Evolutionary conservation across 2,113 vertebrate genomes (phyloP).

Genomic region (Genyomyrus donnyi): DNA sequence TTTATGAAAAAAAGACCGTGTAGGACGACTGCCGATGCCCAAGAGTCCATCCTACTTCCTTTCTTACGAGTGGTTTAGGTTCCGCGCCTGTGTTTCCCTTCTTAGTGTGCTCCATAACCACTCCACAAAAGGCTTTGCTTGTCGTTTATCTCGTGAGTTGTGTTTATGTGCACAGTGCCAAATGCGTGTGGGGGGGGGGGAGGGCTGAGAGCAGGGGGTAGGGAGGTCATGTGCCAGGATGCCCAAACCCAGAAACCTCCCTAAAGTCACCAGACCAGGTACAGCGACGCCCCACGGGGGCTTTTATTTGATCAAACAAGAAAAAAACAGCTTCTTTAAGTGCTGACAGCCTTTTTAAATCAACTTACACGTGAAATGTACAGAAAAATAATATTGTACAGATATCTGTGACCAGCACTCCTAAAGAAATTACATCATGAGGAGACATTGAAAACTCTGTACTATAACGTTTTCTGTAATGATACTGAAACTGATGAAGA

Average conservation of each 20-base stretch:
- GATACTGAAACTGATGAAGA: constrained; percentile 98
- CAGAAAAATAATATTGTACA: constrained; percentile 97
- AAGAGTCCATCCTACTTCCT: constrained; percentile 80
- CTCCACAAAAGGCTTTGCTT: constrained; percentile 99
- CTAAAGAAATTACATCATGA: constrained; percentile 94
- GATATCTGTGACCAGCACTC: constrained; percentile 99
- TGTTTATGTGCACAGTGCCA: constrained; percentile 99
- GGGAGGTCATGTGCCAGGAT: constrained; percentile 58
- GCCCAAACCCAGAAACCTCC: constrained; percentile 70
- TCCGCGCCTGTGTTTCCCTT: constrained; percentile 95
- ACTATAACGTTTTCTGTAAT: constrained; percentile 99
- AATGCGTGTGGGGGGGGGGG: constrained; percentile 55
- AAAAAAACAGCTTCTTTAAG: constrained; percentile 93
- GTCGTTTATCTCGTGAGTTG: constrained; percentile 99
- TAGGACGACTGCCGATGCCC: constrained; percentile 90
- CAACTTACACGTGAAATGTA: constrained; percentile 96
- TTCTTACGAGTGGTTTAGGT: constrained; percentile 79
- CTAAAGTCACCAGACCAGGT: constrained; percentile 78
- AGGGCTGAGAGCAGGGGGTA: constrained; percentile 43
- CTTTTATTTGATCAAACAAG: constrained; percentile 86
- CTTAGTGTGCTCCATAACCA: constrained; percentile 96
- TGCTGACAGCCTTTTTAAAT: constrained; percentile 99
- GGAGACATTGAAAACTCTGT: constrained; percentile 99
- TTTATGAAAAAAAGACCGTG: constrained; percentile 55
- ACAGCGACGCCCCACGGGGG: constrained; percentile 64